A percentile compares a stretch with the other conserved stretches of the same genome.
Conservation (phyloP, 2,113 vertebrate genomes). For the Theristicus caerulescens region DNA sequence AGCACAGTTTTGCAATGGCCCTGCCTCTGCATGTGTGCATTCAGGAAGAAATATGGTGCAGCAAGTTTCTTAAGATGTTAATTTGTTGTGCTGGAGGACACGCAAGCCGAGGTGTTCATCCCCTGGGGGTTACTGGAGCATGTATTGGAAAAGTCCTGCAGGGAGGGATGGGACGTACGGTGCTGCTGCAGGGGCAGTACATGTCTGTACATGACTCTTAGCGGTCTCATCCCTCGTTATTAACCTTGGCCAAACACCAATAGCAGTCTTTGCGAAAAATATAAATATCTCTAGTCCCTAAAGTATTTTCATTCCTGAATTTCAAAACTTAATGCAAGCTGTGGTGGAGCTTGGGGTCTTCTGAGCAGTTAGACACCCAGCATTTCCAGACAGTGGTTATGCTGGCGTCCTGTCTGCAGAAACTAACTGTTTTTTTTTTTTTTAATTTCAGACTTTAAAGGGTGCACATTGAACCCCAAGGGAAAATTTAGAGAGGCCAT, state of each 20-base stretch:
- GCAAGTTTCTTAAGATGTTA: background rate
- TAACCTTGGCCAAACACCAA: background rate
- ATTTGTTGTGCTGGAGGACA: background rate
- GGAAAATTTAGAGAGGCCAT: background rate
- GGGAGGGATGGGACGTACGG: fast-evolving
- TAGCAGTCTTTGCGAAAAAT: background rate
- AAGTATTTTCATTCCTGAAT: background rate
- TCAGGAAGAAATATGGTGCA: background rate
- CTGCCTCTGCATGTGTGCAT: background rate
- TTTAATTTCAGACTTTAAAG: background rate
- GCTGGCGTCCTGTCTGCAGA: background rate
- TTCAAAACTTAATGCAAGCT: background rate
- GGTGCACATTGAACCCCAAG: background rate
- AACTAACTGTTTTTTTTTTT: background rate
- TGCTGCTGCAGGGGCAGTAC: background rate
- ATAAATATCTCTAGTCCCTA: background rate
- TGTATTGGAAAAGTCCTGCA: background rate
- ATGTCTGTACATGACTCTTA: background rate
- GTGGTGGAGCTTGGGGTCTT: background rate
- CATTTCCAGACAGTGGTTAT: background rate
- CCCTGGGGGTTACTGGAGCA: background rate
- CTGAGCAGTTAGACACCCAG: background rate
- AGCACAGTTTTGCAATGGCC: background rate
- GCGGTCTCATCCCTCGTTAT: background rate
- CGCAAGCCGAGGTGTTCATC: background rate